These are phyloP conservation scores for Pemphredon lugubris DNA, from an alignment of 2,888 invertebrate genomes.

Conservation along the genomic window DNA sequence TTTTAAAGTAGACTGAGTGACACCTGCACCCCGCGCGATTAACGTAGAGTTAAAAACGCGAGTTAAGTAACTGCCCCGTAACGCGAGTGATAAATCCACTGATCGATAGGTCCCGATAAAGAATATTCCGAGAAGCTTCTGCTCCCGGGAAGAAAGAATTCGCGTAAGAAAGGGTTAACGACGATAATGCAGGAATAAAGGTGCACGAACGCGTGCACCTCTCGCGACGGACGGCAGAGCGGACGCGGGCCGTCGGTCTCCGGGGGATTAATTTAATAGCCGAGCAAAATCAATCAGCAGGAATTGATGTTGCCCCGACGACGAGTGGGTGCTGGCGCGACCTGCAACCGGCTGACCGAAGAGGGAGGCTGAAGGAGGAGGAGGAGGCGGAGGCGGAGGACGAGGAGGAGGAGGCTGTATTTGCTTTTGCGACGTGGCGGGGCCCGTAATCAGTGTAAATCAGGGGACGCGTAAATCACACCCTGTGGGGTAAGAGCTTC, in stretches of 20 bases:
- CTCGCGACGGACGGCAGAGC: constrained; percentile 33
- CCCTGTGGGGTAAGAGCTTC: constrained; percentile 74
- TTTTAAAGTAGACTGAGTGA: too few species aligned
- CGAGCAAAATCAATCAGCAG: constrained; percentile 78
- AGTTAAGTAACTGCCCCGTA: too few species aligned
- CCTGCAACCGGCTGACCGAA: constrained; percentile 43
- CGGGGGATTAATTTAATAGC: constrained; percentile 76
- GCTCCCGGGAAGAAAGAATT: constrained; percentile 28
- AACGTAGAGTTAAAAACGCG: too few species aligned
- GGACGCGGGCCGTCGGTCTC: constrained; percentile 9
- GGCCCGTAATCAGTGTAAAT: constrained; percentile 81
- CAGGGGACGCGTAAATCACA: constrained; percentile 81
- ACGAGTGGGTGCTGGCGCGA: constrained; percentile 67
- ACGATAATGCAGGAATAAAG: constrained; percentile 28
- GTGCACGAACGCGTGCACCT: constrained; percentile 19
- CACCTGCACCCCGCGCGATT: too few species aligned
- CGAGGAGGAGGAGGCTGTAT: constrained; percentile 68
- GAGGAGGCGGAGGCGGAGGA: constrained; percentile 17
- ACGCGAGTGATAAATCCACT: too few species aligned
- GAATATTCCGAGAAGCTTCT: too few species aligned
- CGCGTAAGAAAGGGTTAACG: constrained; percentile 5
- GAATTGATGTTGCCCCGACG: constrained; percentile 74
- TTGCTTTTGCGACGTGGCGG: constrained; percentile 78
- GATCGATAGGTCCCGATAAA: too few species aligned
- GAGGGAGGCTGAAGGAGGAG: constrained; percentile 13